These are phyloP conservation scores for Acronicta leporina DNA, from an alignment of 2,888 invertebrate genomes.

Conservation along the genomic window DNA sequence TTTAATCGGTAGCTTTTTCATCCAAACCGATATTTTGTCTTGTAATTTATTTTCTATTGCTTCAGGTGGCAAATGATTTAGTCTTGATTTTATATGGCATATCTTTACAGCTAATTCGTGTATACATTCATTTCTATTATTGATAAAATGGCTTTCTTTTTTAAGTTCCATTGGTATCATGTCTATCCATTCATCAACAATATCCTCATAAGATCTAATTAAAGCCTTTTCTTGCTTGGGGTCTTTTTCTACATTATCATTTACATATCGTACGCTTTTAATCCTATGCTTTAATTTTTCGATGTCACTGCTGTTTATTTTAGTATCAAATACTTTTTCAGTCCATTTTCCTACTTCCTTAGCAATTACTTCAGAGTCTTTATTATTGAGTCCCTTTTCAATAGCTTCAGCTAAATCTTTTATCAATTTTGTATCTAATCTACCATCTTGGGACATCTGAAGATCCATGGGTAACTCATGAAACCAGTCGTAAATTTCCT, in stretches of 20 bases:
- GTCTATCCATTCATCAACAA: conserved; percentile 47
- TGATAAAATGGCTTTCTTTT: conserved; percentile 8
- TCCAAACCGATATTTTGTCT: conserved; percentile 42
- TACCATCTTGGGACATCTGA: conserved; percentile 12
- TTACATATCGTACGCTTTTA: conserved; percentile 7
- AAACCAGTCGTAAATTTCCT: conserved; percentile 41
- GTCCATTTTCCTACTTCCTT: conserved; percentile 28
- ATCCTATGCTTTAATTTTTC: conserved; percentile 35
- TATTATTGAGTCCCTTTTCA: conserved; percentile 3
- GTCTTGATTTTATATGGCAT: conserved; percentile 16
- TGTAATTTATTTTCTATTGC: conserved; percentile 17
- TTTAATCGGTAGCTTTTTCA: conserved; percentile 44
- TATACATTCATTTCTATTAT: conserved; percentile 33
- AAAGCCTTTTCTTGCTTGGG: conserved; percentile 22
- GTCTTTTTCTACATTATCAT: conserved; percentile 3
- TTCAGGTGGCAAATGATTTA: conserved; percentile 2
- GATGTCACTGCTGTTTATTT: conserved; percentile 10
- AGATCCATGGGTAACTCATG: conserved; percentile 23
- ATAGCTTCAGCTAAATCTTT: conserved; percentile 37
- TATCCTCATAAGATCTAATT: conserved; percentile 36
- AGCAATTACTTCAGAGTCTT: conserved; percentile 12
- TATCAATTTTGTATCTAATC: conserved; percentile 16
- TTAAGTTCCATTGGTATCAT: conserved; percentile 17
- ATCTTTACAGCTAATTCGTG: conserved; percentile 44
- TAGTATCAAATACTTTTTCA: conserved; percentile 28